Conservation (phyloP, 2,797 vertebrate genomes). For the Limosa lapponica region DNA sequence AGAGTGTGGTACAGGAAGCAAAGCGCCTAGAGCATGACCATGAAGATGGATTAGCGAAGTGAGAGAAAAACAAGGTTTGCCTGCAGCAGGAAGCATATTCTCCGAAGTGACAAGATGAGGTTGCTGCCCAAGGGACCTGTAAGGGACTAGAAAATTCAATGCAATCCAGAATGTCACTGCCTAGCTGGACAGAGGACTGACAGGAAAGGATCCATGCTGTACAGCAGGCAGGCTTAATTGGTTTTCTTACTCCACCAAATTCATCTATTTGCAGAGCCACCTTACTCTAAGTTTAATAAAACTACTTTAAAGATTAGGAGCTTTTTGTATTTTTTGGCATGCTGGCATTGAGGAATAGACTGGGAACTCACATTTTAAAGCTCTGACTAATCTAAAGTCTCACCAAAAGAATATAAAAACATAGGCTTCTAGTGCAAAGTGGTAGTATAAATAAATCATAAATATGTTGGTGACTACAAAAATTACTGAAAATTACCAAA, state of each 20-base stretch:
- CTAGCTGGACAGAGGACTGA: neutral
- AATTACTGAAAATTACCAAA: neutral
- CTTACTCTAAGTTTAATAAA: neutral
- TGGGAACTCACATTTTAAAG: neutral
- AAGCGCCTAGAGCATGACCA: neutral
- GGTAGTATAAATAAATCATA: neutral
- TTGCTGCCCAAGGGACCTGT: neutral
- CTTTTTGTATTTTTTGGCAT: neutral
- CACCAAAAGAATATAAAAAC: neutral
- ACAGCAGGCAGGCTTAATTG: neutral
- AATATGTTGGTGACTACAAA: neutral
- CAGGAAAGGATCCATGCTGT: neutral
- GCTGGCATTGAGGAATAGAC: neutral
- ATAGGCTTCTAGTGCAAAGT: neutral
- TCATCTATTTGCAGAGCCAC: neutral
- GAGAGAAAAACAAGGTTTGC: neutral
- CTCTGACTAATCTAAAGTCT: neutral
- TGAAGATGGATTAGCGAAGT: neutral
- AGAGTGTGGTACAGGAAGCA: neutral
- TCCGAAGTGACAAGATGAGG: neutral
- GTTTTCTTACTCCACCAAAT: neutral
- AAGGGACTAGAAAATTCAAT: neutral
- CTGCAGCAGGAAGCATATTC: neutral
- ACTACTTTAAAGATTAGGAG: neutral
- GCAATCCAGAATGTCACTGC: neutral